Conservation (phyloP, 2,113 vertebrate species). For the Thomomys bottae region DNA sequence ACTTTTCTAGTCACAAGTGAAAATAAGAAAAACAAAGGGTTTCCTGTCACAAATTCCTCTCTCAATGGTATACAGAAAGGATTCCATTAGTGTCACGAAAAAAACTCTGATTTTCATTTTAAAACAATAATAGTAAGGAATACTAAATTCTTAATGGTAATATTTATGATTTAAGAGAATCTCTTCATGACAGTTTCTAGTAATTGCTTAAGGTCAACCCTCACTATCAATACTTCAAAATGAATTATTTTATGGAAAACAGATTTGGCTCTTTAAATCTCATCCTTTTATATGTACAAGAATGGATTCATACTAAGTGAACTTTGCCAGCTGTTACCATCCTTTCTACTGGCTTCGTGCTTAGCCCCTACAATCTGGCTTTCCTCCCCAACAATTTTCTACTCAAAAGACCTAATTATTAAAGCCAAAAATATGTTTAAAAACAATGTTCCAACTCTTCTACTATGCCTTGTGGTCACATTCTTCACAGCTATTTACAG, state of each 20-base stretch:
- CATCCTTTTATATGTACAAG: neutral
- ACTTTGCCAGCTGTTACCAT: conserved; percentile 50
- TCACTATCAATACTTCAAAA: neutral
- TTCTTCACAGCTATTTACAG: conserved; percentile 69
- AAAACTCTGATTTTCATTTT: neutral
- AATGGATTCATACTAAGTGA: conserved; percentile 12
- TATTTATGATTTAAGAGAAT: neutral
- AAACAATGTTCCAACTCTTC: conserved; percentile 65
- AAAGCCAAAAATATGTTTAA: conserved; percentile 77
- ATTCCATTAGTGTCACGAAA: neutral
- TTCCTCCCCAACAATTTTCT: conserved; percentile 72
- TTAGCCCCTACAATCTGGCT: conserved; percentile 62
- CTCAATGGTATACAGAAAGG: neutral
- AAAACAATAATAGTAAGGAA: neutral
- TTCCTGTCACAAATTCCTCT: neutral
- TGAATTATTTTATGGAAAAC: neutral
- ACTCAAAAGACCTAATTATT: conserved; percentile 74
- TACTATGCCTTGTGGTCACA: conserved; percentile 61
- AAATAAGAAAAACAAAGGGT: neutral
- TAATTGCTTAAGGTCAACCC: neutral
- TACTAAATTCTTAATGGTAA: neutral
- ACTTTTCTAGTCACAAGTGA: neutral
- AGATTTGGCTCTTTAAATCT: neutral
- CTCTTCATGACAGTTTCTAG: neutral
- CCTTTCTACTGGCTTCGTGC: conserved; percentile 42